Evolutionary conservation across 2,888 invertebrate species (phyloP).

Genomic region (Eupithecia vulgata): DNA sequence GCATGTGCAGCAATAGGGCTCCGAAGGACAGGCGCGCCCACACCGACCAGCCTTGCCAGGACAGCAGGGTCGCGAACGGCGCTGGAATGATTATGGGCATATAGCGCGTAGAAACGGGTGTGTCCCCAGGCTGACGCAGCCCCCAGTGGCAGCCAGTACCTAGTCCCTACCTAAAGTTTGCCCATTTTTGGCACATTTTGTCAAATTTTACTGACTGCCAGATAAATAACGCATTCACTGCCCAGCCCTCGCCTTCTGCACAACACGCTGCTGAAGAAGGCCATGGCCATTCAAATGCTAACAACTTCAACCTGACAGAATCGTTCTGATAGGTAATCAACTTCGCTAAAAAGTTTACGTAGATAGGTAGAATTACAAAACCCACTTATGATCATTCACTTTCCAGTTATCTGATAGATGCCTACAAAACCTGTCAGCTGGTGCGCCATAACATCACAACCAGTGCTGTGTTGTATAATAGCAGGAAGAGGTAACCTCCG

Average conservation of each 20-base stretch:
- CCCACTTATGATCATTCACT: background rate
- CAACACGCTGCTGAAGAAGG: background rate
- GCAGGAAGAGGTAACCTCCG: background rate
- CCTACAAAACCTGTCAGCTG: background rate
- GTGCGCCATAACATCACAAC: background rate
- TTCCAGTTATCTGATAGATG: background rate
- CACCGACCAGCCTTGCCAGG: constrained; percentile 64
- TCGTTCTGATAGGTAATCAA: background rate
- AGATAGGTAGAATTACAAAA: background rate
- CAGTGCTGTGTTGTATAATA: background rate
- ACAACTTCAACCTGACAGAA: background rate
- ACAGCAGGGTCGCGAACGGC: constrained; percentile 58
- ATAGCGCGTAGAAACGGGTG: background rate
- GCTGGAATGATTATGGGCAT: constrained; percentile 50
- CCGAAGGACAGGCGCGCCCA: constrained; percentile 77
- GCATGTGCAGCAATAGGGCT: constrained; percentile 76
- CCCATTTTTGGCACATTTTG: too few relatives aligned
- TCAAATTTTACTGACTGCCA: too few relatives aligned
- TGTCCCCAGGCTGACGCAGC: background rate
- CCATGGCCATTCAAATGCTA: background rate
- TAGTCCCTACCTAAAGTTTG: too few relatives aligned
- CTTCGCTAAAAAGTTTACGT: background rate
- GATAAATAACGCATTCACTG: background rate
- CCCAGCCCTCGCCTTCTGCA: background rate
- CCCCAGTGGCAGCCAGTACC: too few relatives aligned